These are phyloP conservation scores for Sericinus montela DNA, from an alignment of 2,888 invertebrate species.

Conservation along the genomic window DNA sequence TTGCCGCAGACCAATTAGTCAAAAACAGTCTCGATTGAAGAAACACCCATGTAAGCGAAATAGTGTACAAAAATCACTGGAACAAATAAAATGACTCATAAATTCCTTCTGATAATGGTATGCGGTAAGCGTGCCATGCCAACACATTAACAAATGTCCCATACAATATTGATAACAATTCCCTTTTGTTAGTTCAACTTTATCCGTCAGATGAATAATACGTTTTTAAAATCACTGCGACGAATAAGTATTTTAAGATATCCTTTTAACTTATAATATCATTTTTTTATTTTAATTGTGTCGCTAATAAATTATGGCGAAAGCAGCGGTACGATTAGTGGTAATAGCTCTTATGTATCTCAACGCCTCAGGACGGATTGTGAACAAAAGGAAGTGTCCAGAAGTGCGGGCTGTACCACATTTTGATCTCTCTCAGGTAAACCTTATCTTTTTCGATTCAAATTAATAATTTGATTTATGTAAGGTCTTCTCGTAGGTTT, in stretches of 20 bases:
- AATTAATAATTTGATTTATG: too few relatives aligned
- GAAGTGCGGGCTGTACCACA: slow-evolving; percentile 88
- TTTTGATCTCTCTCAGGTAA: slow-evolving; percentile 87
- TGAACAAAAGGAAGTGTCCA: slow-evolving; percentile 86
- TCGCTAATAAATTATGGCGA: slow-evolving; percentile 27
- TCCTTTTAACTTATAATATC: not conserved
- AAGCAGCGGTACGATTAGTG: slow-evolving; percentile 29
- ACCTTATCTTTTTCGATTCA: slow-evolving; percentile 19
- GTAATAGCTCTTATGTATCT: slow-evolving; percentile 35
- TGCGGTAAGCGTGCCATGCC: slow-evolving; percentile 54
- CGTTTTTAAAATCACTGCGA: slow-evolving; percentile 30
- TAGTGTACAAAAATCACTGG: slow-evolving; percentile 14
- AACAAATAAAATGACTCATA: slow-evolving; percentile 30
- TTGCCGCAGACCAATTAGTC: too few relatives aligned
- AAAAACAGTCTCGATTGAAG: too few relatives aligned
- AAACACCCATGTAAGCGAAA: too few relatives aligned
- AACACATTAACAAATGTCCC: slow-evolving; percentile 62
- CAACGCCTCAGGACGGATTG: slow-evolving; percentile 45
- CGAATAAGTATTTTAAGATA: not conserved
- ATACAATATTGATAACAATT: slow-evolving; percentile 71
- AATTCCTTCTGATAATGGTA: slow-evolving; percentile 65
- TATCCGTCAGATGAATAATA: slow-evolving; percentile 49
- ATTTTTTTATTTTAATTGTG: not conserved
- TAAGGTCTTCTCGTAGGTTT: too few relatives aligned
- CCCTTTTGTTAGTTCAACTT: slow-evolving; percentile 64